Evolutionary conservation across 2,888 invertebrate species (phyloP), one percentile per base, ranked within the genome.

Genomic region (Pollenia griseotomentosa): DNA sequence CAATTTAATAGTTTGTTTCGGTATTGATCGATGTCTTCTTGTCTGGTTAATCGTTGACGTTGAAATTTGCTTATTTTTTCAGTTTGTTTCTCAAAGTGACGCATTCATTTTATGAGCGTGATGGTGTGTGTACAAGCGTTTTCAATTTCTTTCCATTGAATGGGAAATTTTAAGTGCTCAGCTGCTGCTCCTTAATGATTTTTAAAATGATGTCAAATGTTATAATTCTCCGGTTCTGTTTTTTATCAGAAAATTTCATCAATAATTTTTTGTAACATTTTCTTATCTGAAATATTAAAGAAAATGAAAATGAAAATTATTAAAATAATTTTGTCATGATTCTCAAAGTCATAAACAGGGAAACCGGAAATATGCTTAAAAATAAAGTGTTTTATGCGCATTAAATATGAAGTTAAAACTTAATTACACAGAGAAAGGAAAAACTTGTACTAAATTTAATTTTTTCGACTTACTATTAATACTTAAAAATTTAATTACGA

Each of bases 31-130:
- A 12, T 68, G 11, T 59, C 33, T 61, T 9, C 2, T 46, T 53
- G 14, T 40, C 16, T 61, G 16, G 48, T 77, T 80, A 33, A 73
- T 44, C 61, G 61, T 77, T 81, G 71, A 84, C 71, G 65, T 74
- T 83, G 61, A 61, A 73, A 77, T 66, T 83, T 57, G 14, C 33
- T 33, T 33, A 33, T 33, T 75, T 23, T 59, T 66, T 63, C 3
- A 40, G 16, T 16, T 59, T 16, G 12, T 59, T 12, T 42, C 40
- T 12, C 40, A 59, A 40, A 16, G 77, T 82, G 85, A 82, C 77
- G 82, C 78, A 59, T 59, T 82, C 51, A 66, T n/a, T 78, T 51
- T 42, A 19, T 33, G 33, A 33, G 33, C 33, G 33, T 33, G 33
- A 33, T 33, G 44, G 12, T 75, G 11, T 63, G 46, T 73, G 65